phyloP scores from a whole-genome alignment of 1,140 invertebrate species.

The Heliconius hermathena region DNA sequence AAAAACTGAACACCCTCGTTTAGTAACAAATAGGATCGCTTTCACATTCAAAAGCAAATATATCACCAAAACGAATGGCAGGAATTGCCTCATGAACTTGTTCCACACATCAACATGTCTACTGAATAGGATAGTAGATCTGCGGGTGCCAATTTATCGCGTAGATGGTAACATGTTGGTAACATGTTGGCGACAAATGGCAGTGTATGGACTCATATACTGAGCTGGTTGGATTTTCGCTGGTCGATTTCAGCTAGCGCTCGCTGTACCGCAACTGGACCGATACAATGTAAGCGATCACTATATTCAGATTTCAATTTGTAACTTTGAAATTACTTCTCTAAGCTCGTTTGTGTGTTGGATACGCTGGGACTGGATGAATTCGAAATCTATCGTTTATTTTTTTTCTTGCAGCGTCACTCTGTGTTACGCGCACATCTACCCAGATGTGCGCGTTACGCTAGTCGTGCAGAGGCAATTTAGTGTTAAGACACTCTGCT shows the following conservation, averaged over 20 bases:
- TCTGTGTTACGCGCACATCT: no score
- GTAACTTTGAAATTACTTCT: slow-evolving; percentile 11
- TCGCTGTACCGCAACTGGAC: background rate
- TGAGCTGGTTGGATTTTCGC: slow-evolving; percentile 18
- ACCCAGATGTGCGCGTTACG: no score
- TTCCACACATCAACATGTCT: slow-evolving; percentile 62
- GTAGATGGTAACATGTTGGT: slow-evolving; percentile 67
- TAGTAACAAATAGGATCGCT: slow-evolving; percentile 29
- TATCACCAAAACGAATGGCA: slow-evolving; percentile 51
- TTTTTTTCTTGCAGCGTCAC: no score
- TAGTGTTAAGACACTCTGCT: no score
- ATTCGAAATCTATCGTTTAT: background rate
- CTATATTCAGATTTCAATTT: slow-evolving; percentile 13
- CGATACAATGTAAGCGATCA: slow-evolving; percentile 10
- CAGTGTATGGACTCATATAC: slow-evolving; percentile 21
- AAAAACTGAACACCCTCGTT: slow-evolving; percentile 18
- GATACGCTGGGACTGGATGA: background rate
- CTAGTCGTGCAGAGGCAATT: no score
- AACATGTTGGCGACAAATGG: slow-evolving; percentile 62
- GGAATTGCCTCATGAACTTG: slow-evolving; percentile 46
- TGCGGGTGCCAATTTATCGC: slow-evolving; percentile 74
- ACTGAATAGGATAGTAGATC: slow-evolving; percentile 58
- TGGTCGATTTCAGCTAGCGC: slow-evolving; percentile 10
- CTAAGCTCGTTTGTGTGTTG: background rate
- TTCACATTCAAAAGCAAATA: slow-evolving; percentile 41